Evolutionary conservation across 2,888 invertebrate species (phyloP), one percentile per base, ranked within the genome.

Genomic region (Exocentrus adspersus): DNA sequence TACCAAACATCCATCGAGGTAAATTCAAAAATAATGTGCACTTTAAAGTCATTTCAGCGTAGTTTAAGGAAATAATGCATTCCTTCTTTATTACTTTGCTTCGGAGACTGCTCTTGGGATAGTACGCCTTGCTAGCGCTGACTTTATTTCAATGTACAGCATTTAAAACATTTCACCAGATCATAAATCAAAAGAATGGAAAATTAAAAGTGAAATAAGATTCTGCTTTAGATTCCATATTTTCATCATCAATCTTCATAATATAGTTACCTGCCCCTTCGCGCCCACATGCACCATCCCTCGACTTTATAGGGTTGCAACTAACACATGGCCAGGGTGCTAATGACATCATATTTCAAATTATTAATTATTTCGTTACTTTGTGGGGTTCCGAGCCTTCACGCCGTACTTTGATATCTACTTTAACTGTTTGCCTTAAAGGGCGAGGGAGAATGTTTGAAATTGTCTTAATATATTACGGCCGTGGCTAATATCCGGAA

Each of bases 261-360:
- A 76, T n/a, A n/a, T 72, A 65, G 67, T 72, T 75, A 76, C 76
- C 75, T 75, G 72, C 71, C 66, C 72, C 70, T 66, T 70, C 67
- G 65, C 60, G 62, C 65, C 64, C 68, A 70, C 72, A 71, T 70
- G 72, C 42, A 42, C 48, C 41, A 20, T 51, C 28, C 56, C 58
- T 32, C 16, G 41, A 50, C 12, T 37, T 54, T 43, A n/a, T n/a
- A 67, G 72, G 66, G 69, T 69, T 71, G 70, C 74, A 71, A 68
- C 71, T 72, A 78, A 77, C 80, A 79, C 79, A 79, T 78, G 78
- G 78, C 77, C 74, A 62, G 75, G 77, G 76, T 79, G 79, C 75
- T 80, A 78, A 80, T 78, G 79, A 78, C 76, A 75, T 72, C 72
- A 78, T 80, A 79, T 77, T 78, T 79, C 76, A 79, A 74, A 74